Evolutionary conservation across 2,797 vertebrate species (phyloP).

Genomic region (Artibeus jamaicensis): DNA sequence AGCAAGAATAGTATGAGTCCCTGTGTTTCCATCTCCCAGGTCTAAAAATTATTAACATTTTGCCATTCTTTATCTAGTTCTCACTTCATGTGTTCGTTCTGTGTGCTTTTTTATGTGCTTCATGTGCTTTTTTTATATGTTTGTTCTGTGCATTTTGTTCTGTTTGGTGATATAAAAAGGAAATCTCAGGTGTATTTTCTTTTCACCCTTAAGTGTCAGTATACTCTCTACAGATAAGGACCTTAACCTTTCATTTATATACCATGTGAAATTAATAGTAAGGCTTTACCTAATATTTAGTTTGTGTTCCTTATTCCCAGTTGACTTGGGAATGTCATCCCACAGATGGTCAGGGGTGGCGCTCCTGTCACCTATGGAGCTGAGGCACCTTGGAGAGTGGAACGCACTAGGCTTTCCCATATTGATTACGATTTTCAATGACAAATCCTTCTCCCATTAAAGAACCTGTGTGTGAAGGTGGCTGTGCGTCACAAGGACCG

Average conservation of each 20-base stretch:
- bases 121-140: background rate
- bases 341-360: background rate
- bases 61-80: background rate
- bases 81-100: background rate
- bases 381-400: background rate
- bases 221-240: background rate
- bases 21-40: background rate
- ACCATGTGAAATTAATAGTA: background rate
- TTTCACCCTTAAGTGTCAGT: background rate
- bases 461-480: background rate
- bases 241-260: background rate
- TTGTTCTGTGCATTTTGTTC: background rate
- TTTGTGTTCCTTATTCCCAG: background rate
- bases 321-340: background rate
- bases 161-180: background rate
- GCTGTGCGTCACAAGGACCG: background rate
- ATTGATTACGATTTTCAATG: slow-evolving; percentile 5
- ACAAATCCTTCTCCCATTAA: background rate
- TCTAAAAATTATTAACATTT: background rate
- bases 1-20: background rate
- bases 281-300: background rate
- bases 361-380: background rate
- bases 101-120: background rate
- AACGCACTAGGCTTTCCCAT: background rate
- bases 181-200: background rate